Conservation (phyloP, 2,797 vertebrate genomes). For the Phylloscopus collybita region DNA sequence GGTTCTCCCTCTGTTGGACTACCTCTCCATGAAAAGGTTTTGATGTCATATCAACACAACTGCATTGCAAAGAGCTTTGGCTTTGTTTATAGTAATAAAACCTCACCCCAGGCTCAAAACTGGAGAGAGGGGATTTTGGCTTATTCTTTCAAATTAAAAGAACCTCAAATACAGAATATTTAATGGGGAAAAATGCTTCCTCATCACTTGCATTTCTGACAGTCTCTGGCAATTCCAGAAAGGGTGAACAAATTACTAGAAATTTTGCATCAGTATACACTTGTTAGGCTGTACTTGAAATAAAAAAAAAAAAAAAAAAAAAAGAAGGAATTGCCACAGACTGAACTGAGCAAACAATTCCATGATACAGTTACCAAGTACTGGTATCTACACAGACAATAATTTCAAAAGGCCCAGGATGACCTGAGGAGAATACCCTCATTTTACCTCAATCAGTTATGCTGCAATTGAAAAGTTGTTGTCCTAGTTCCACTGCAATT, state of each 20-base stretch:
- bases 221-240: background rate
- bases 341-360: background rate
- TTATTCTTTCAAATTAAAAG: background rate
- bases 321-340: background rate
- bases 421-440: constrained; percentile 34
- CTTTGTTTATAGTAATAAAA: background rate
- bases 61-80: background rate
- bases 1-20: background rate
- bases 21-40: background rate
- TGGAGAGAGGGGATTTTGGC: background rate
- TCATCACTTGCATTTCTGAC: background rate
- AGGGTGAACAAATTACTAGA: background rate
- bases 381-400: background rate
- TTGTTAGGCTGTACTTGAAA: background rate
- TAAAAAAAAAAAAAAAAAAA: background rate
- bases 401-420: background rate
- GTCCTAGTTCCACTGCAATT: constrained; percentile 44
- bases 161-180: background rate
- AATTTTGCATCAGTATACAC: background rate
- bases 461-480: constrained; percentile 16
- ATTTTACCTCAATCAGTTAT: constrained; percentile 37
- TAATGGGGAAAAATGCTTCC: background rate
- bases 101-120: background rate
- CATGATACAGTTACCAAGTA: background rate
- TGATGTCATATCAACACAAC: background rate